phyloP scores from a whole-genome alignment of 2,113 vertebrate species.

The Leuciscus idus region DNA sequence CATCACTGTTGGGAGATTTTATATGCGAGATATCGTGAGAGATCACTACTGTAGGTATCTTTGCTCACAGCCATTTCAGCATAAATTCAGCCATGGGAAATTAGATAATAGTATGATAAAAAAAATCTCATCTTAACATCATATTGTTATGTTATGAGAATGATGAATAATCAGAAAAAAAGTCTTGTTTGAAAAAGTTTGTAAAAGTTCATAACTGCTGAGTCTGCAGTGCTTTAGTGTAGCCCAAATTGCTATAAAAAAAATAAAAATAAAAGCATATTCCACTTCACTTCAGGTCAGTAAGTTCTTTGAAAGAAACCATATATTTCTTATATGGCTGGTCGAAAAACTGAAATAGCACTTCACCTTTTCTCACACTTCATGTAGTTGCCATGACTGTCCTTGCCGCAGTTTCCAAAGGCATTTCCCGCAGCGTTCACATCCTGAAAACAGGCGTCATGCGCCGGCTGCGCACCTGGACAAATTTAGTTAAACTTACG shows the following conservation, averaged over 20 bases:
- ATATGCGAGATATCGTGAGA: neutral
- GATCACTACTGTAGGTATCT: neutral
- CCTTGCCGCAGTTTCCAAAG: slow-evolving; percentile 90
- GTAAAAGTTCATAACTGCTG: neutral
- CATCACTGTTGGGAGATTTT: slow-evolving; percentile 77
- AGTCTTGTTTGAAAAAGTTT: neutral
- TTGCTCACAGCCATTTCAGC: neutral
- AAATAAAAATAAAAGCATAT: neutral
- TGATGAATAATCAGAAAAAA: neutral
- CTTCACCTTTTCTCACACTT: slow-evolving; percentile 84
- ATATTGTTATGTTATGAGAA: neutral
- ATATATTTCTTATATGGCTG: neutral
- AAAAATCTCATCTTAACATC: neutral
- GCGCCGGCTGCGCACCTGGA: slow-evolving; percentile 88
- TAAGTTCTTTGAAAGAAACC: slow-evolving; percentile 3
- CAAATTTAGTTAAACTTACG: slow-evolving; percentile 15
- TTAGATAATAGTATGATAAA: neutral
- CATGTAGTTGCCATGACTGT: slow-evolving; percentile 79
- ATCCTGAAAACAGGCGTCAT: slow-evolving; percentile 85
- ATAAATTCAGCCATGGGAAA: neutral
- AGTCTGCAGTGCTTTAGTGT: slow-evolving; percentile 5
- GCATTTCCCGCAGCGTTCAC: slow-evolving; percentile 88
- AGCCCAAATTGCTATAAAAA: neutral
- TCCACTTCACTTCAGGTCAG: slow-evolving; percentile 4
- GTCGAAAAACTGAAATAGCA: neutral